Percentiles rank a stretch among this genome's conserved stretches.
phyloP scores from a whole-genome alignment of 2,888 invertebrate genomes.

The Zele albiditarsus region DNA sequence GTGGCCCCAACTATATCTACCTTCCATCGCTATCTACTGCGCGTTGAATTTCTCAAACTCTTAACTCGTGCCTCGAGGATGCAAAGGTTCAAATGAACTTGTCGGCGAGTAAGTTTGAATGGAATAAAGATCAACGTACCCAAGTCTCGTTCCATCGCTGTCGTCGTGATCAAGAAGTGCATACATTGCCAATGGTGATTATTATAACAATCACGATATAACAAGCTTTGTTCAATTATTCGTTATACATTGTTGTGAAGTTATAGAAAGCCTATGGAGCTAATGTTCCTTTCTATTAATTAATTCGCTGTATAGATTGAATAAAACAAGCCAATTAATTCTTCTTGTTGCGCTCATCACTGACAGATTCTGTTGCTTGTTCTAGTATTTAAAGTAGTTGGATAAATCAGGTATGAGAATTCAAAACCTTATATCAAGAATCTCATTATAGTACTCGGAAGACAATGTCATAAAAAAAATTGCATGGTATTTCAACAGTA shows the following conservation, averaged over 20 bases:
- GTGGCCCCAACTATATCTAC: conserved; percentile 14
- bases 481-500: too few species aligned
- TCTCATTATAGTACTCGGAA: too few species aligned
- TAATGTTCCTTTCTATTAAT: too few species aligned
- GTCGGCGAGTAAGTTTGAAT: conserved; percentile 39
- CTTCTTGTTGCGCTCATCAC: too few species aligned
- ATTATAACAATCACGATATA: not conserved
- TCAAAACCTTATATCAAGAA: too few species aligned
- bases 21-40: conserved; percentile 11
- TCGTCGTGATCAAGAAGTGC: not conserved
- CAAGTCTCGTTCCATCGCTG: conserved; percentile 5
- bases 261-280: too few species aligned
- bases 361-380: too few species aligned
- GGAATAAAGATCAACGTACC: conserved; percentile 27
- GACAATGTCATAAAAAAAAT: too few species aligned
- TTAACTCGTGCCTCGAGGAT: conserved; percentile 24
- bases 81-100: conserved; percentile 40
- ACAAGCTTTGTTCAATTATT: not conserved
- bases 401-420: too few species aligned
- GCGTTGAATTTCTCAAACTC: conserved; percentile 28
- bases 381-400: too few species aligned
- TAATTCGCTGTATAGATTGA: too few species aligned
- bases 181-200: not conserved
- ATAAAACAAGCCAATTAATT: too few species aligned
- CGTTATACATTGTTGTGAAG: not conserved